Evolutionary conservation across 2,113 vertebrate genomes (phyloP).

Genomic region (Oreochromis spilurus): DNA sequence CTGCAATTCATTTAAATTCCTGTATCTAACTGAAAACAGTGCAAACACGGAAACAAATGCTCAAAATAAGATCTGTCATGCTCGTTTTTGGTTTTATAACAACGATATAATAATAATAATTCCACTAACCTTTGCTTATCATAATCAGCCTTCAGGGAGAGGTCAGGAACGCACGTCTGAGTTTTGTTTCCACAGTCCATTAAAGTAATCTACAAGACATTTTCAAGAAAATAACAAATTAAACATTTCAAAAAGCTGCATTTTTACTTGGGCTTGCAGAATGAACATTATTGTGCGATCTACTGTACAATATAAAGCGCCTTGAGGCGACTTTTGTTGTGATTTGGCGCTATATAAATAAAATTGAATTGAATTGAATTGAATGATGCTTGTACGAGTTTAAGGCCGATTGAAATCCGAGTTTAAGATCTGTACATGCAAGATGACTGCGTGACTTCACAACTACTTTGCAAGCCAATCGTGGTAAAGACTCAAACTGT

Average conservation of each 20-base stretch:
- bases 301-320: too few relatives aligned
- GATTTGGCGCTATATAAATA: too few relatives aligned
- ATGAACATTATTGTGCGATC: too few relatives aligned
- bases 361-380: too few relatives aligned
- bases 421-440: neutral
- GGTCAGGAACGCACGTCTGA: conserved; percentile 84
- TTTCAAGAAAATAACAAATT: neutral
- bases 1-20: neutral
- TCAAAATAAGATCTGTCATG: neutral
- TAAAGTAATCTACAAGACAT: conserved; percentile 81
- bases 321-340: too few relatives aligned
- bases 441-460: neutral
- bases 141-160: conserved; percentile 75
- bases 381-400: fast-evolving
- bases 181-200: conserved; percentile 85
- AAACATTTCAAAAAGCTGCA: neutral
- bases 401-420: neutral
- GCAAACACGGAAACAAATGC: neutral
- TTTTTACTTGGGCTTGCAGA: neutral
- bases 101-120: neutral
- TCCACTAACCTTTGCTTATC: conserved; percentile 65
- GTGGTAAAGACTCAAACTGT: neutral
- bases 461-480: neutral
- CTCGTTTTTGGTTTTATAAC: neutral
- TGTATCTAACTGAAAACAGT: neutral